Evolutionary conservation across 2,113 vertebrate genomes (phyloP).

Genomic region (Pelecanoides urinatrix): DNA sequence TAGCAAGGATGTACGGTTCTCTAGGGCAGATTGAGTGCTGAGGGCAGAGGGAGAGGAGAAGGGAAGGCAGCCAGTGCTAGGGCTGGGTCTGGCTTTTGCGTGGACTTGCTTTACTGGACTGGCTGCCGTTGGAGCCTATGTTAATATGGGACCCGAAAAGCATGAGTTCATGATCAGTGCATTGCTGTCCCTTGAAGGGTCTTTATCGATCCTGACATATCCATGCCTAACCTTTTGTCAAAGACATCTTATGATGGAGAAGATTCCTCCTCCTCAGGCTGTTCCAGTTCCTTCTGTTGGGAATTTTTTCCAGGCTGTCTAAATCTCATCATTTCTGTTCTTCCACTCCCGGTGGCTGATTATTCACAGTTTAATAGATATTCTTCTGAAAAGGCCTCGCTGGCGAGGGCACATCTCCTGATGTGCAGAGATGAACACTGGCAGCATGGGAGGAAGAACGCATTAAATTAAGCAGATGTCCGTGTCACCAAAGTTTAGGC

Average conservation of each 20-base stretch:
- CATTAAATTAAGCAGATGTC: not conserved
- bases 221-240: not conserved
- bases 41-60: not conserved
- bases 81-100: not conserved
- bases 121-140: not conserved
- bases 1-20: not conserved
- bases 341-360: not conserved
- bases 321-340: not conserved
- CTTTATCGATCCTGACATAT: not conserved
- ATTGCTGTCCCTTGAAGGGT: not conserved
- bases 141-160: not conserved
- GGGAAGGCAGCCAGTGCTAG: not conserved
- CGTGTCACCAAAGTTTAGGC: not conserved
- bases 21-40: not conserved
- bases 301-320: not conserved
- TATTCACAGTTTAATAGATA: not conserved
- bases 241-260: not conserved
- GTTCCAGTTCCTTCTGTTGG: not conserved
- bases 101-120: not conserved
- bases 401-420: not conserved
- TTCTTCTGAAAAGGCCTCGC: not conserved
- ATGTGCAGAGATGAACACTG: not conserved
- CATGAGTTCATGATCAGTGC: not conserved
- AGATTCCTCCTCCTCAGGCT: not conserved
- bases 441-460: not conserved